Evolutionary conservation across 2,888 invertebrate genomes (phyloP).

Genomic region (Lutraria lutraria): DNA sequence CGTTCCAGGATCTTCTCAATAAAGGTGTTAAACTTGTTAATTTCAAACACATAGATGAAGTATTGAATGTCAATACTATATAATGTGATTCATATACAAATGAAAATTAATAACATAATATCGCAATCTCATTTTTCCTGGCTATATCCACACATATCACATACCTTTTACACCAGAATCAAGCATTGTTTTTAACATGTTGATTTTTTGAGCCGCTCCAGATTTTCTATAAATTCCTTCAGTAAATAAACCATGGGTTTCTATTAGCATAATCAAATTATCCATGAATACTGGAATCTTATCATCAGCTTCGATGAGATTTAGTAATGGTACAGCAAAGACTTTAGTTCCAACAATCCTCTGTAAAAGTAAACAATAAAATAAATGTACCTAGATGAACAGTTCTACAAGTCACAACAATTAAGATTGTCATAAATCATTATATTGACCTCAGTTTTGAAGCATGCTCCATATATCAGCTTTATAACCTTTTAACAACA

Average conservation of each 20-base stretch:
- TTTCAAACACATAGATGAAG: no score
- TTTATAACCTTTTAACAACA: no score
- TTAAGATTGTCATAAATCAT: no score
- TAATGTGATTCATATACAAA: no score
- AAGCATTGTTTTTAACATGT: slow-evolving; percentile 85
- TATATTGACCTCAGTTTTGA: no score
- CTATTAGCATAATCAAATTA: slow-evolving; percentile 94
- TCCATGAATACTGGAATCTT: slow-evolving; percentile 96
- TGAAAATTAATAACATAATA: no score
- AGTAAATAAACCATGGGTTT: slow-evolving; percentile 95
- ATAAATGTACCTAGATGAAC: background rate
- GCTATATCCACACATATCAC: background rate
- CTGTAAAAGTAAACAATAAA: slow-evolving; percentile 49
- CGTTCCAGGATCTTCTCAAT: no score
- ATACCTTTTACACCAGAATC: slow-evolving; percentile 83
- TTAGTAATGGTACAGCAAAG: slow-evolving; percentile 93
- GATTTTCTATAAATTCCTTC: slow-evolving; percentile 97
- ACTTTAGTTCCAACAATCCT: slow-evolving; percentile 87
- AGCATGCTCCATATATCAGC: no score
- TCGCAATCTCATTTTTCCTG: background rate
- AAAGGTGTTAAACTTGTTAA: no score
- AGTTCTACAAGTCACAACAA: background rate
- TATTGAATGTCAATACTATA: no score
- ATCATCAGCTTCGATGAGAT: slow-evolving; percentile 88
- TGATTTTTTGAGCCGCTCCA: slow-evolving; percentile 88